Evolutionary conservation across 2,888 invertebrate species (phyloP), one percentile per base, ranked within the genome.

Genomic region (Lordiphosa andalusiaca): DNA sequence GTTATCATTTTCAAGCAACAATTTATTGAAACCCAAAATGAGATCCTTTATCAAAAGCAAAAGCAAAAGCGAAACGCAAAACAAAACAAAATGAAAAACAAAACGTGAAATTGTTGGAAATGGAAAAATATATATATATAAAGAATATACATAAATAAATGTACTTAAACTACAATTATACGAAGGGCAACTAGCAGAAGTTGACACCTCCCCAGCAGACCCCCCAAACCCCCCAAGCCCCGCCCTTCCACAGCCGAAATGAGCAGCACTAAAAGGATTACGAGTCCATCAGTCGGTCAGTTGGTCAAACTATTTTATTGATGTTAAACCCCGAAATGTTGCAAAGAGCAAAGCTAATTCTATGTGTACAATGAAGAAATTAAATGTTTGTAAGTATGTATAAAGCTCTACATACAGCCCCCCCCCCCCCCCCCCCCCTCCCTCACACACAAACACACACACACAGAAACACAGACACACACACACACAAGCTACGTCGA

Each of bases 1-100:
- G 60, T 55, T 61, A 53, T 61, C 62, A 67, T 63, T 65, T 65
- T 39, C 69, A 78, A 72, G 62, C 23, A 55, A 55, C 38, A 23
- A 40, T 40, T 40, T 16, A 40, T 21, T 40, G 6, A 46, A 48
- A 25, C 37, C 19, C n/a, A 36, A 50, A 68, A 35, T n/a, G 33
- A 58, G 36, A 62, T 47, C 42, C 25, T 37, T 38, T 10, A 36
- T 10, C 19, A 10, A 52, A 37, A 42, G 40, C 42, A 51, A 59
- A 54, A 58, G 42, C 30, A 16, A 16, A 16, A 1, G 16, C 16
- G 16, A 52, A 39, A 53, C 19, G 7, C 51, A 33, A 16, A 40
- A 16, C 39, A 36, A 42, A 10, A 49, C n/a, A 35, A 60, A 46
- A 35, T 13, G 33, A 49, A 44, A 33, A 33, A 37, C 16, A 33